Percentiles rank a stretch among this genome's conserved stretches.
Evolutionary conservation across 2,888 invertebrate species (phyloP).

Genomic region (Chrysolina oricalcia): DNA sequence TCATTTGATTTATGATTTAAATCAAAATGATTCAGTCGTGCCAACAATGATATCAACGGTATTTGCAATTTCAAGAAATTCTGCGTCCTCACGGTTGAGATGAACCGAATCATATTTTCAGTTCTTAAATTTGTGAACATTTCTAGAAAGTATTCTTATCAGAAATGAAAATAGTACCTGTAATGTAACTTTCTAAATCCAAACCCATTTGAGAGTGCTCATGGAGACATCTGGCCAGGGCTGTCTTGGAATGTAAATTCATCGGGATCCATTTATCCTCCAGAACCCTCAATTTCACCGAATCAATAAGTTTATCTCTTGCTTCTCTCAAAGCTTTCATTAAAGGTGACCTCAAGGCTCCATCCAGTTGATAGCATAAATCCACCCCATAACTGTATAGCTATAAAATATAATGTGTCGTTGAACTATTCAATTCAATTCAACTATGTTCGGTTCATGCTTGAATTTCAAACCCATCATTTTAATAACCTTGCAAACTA

Average conservation of each 20-base stretch:
- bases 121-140: too few species aligned
- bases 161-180: slow-evolving; percentile 65
- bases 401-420: slow-evolving; percentile 66
- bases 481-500: too few species aligned
- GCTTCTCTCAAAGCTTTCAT: slow-evolving; percentile 85
- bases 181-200: slow-evolving; percentile 79
- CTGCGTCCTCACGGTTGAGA: too few species aligned
- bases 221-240: slow-evolving; percentile 75
- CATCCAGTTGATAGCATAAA: slow-evolving; percentile 92
- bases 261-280: slow-evolving; percentile 92
- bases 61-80: too few species aligned
- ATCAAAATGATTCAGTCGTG: too few species aligned
- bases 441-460: too few species aligned
- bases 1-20: too few species aligned
- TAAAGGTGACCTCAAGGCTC: slow-evolving; percentile 85
- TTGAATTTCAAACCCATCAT: too few species aligned
- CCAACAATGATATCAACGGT: too few species aligned
- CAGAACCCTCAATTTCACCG: slow-evolving; percentile 82
- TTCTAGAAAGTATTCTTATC: too few species aligned
- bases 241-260: slow-evolving; percentile 82
- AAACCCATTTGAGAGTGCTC: slow-evolving; percentile 83
- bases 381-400: slow-evolving; percentile 85
- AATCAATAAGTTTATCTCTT: slow-evolving; percentile 87
- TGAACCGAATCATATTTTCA: too few species aligned
- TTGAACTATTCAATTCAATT: too few species aligned